A percentile compares a stretch with the other conserved stretches of the same genome.
Conservation (phyloP, 2,113 vertebrate species). For the Vulpes vulpes region DNA sequence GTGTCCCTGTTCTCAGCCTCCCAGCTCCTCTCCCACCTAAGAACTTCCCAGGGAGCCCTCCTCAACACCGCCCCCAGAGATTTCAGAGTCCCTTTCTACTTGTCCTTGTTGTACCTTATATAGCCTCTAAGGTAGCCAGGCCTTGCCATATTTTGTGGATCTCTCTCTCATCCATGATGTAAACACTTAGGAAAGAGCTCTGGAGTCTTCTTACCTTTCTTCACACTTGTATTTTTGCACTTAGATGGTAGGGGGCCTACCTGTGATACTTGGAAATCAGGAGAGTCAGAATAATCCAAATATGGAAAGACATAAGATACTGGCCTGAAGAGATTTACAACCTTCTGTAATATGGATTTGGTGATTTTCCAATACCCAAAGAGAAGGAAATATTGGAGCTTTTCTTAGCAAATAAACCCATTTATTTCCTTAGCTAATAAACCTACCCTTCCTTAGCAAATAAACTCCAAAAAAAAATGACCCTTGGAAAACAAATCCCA, state of each 20-base stretch:
- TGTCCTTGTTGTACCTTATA: fast-evolving
- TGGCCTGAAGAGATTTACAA: not conserved
- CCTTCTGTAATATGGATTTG: not conserved
- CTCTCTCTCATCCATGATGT: not conserved
- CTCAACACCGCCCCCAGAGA: not conserved
- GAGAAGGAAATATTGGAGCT: not conserved
- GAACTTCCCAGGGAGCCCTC: not conserved
- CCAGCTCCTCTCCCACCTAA: no score
- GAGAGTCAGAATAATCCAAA: not conserved
- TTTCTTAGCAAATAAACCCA: not conserved
- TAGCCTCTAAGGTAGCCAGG: not conserved
- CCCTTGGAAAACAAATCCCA: slow-evolving; percentile 40
- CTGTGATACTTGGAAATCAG: not conserved
- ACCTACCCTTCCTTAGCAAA: slow-evolving; percentile 34
- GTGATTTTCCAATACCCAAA: not conserved
- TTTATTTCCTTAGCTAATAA: slow-evolving; percentile 30
- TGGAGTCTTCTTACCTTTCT: not conserved
- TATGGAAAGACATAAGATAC: not conserved
- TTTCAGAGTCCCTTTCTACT: not conserved
- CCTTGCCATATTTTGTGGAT: not conserved
- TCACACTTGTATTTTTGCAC: not conserved
- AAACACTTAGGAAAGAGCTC: not conserved
- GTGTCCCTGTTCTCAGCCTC: not conserved
- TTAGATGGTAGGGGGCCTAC: not conserved
- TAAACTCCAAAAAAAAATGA: slow-evolving; percentile 56